These are phyloP conservation scores for Centropristis striata DNA, from an alignment of 2,113 vertebrate genomes.

Conservation along the genomic window DNA sequence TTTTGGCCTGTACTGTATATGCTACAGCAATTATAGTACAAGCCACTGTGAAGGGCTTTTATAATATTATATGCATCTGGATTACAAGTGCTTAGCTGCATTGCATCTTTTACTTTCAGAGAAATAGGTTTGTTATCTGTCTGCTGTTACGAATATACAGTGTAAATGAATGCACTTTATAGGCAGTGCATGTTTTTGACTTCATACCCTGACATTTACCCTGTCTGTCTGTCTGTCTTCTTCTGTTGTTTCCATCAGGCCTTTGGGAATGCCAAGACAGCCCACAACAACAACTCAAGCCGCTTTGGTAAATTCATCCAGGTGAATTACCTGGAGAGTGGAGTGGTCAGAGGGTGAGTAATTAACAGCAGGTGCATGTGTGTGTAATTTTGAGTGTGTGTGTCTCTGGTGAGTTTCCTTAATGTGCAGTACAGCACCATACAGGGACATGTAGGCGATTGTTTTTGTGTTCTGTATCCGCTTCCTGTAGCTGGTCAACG, in stretches of 20 bases:
- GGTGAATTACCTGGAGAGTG: constrained; percentile 97
- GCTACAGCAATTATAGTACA: too few relatives aligned
- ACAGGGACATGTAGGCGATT: not conserved
- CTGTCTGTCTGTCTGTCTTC: constrained; percentile 5
- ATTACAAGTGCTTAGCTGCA: too few relatives aligned
- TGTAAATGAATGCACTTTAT: too few relatives aligned
- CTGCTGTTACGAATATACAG: too few relatives aligned
- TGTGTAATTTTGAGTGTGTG: not conserved
- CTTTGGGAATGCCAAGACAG: constrained; percentile 98
- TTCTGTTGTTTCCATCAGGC: constrained; percentile 80
- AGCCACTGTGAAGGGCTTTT: too few relatives aligned
- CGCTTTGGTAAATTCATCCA: constrained; percentile 99
- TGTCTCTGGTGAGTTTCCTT: not conserved
- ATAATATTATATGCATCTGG: too few relatives aligned
- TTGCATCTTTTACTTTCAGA: too few relatives aligned
- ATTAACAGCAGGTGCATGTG: not conserved
- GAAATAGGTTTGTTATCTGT: too few relatives aligned
- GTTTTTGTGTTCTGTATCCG: not conserved
- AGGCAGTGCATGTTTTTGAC: not conserved
- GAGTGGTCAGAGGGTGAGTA: constrained; percentile 96
- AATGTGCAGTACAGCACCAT: not conserved
- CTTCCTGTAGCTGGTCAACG: constrained; percentile 7
- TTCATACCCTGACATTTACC: not conserved
- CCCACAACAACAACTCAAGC: constrained; percentile 99
- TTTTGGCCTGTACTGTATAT: too few relatives aligned